These are phyloP conservation scores for Malaclemys terrapin DNA, from an alignment of 2,113 vertebrate genomes.

Conservation along the genomic window DNA sequence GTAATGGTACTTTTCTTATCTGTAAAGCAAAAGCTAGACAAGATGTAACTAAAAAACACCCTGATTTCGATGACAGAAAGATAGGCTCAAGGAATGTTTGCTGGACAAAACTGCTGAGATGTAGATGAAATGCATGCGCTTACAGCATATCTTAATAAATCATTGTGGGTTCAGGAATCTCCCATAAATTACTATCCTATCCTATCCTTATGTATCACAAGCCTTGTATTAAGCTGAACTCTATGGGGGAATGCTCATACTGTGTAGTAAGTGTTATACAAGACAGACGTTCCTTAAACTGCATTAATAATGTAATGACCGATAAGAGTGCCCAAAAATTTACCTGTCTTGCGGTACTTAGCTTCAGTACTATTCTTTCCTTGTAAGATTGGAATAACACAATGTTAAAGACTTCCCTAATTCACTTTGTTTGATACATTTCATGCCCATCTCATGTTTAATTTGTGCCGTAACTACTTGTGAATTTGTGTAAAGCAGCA, in stretches of 20 bases:
- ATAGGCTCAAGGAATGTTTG: neutral
- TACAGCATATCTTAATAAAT: neutral
- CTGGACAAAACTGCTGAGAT: neutral
- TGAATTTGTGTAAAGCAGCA: accelerated
- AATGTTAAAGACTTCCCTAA: neutral
- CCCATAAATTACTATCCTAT: neutral
- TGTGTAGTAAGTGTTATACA: neutral
- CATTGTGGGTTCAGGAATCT: neutral
- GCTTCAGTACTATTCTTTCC: neutral
- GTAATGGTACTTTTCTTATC: neutral
- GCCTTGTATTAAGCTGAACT: neutral
- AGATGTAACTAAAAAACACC: neutral
- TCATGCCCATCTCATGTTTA: neutral
- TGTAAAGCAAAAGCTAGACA: neutral
- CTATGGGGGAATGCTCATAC: neutral
- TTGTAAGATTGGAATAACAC: neutral
- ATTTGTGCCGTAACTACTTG: neutral
- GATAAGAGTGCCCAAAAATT: neutral
- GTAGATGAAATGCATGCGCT: neutral
- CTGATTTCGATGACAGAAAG: neutral
- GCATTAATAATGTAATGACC: neutral
- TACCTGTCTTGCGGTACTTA: neutral
- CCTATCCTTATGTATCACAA: neutral
- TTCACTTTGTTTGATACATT: neutral
- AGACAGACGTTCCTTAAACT: neutral